Base-by-base conservation (phyloP, 1,140 invertebrate species). In the Drosophila obscura region DNA sequence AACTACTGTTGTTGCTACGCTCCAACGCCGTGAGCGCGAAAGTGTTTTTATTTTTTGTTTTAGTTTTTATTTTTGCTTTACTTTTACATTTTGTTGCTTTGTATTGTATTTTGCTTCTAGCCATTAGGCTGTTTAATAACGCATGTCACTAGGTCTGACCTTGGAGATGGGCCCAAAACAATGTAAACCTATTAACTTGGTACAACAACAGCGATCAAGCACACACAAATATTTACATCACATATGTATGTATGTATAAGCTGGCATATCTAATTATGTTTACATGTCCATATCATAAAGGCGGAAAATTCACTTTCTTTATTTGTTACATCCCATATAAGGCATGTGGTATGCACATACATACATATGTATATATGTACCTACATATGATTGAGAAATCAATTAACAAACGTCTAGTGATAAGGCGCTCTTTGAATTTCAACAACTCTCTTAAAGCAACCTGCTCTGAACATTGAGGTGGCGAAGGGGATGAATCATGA, bases 61-160 rank as follows among this genome's bases (percentile, higher is more conserved):
- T 41, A 46, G 28, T 56, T 43, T 43, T 15, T 50, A 53, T 55
- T 46, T 35, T 78, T 43, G 5, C 44, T 24, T 50, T 41, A 55
- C 46, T 35, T 28, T 43, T 48, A n/a, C 8, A 11, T 71, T 60
- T 60, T 64, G 15, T 67, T 51, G 41, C 35, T 19, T 19, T 19
- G 19, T 49, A 53, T 59, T 49, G 48, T 22, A 31, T 46, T 68
- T 69, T 50, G 22, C 22, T 75, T 76, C 63, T 53, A 9, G 60
- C 9, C 15, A 85, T 85, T 85, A 85, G 60, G 45, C 39, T 59
- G 82, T 63, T 85, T 81, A 87, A 85, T 85, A 74, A 57, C 44
- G 78, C 82, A 75, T 85, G 61, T 68, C 62, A 62, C 35, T 53
- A 5, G 55, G 19, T 45, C 13, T 74, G 81, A 87, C 81, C 81